These are phyloP conservation scores for Nomada flava DNA, from an alignment of 2,888 invertebrate species.

Conservation along the genomic window DNA sequence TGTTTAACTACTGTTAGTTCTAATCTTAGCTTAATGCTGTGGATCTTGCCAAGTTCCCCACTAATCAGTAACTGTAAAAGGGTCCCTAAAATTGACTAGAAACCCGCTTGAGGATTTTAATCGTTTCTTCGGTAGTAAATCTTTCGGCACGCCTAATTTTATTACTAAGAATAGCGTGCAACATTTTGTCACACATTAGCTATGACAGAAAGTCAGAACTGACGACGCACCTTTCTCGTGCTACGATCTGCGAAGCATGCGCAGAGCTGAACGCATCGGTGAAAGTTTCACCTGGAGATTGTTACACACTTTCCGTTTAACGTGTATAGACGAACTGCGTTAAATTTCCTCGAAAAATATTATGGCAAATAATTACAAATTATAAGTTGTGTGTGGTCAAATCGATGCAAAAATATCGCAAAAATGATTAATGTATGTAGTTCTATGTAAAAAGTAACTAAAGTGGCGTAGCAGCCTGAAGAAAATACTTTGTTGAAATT, in stretches of 20 bases:
- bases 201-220: too few relatives aligned
- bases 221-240: not conserved
- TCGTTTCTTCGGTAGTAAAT: too few relatives aligned
- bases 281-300: conserved; percentile 32
- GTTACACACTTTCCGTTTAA: not conserved
- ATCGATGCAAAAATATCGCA: too few relatives aligned
- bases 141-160: not conserved
- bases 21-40: not conserved
- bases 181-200: not conserved
- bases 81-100: too few relatives aligned
- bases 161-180: not conserved
- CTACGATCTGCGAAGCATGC: conserved; percentile 28
- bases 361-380: not conserved
- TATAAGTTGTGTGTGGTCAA: too few relatives aligned
- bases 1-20: not conserved
- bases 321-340: not conserved
- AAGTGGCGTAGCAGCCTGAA: too few relatives aligned
- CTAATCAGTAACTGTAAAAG: too few relatives aligned
- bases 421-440: too few relatives aligned
- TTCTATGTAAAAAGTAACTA: too few relatives aligned
- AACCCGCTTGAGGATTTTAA: too few relatives aligned
- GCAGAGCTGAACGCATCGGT: conserved; percentile 16
- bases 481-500: not conserved
- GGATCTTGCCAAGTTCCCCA: not conserved
- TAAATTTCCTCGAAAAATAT: conserved; percentile 16